Conservation (phyloP, 2,888 invertebrate species). For the Platypus cylindrus region DNA sequence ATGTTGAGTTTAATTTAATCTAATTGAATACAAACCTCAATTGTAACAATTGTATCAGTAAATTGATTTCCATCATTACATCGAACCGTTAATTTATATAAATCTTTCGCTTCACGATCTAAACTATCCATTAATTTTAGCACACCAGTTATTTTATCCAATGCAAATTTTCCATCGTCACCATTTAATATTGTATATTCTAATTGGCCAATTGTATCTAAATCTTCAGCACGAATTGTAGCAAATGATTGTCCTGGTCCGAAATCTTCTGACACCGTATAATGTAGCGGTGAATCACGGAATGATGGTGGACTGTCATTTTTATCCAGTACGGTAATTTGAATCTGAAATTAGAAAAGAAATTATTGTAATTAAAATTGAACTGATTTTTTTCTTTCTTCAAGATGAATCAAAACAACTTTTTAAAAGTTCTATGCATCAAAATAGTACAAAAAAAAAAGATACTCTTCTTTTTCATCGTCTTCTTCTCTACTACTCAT, state of each 20-base stretch:
- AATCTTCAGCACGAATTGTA: conserved; percentile 67
- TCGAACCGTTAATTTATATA: conserved; percentile 66
- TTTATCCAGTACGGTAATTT: conserved; percentile 74
- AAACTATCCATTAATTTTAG: conserved; percentile 64
- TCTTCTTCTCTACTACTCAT: too few species aligned
- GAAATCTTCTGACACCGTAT: conserved; percentile 73
- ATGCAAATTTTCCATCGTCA: conserved; percentile 53
- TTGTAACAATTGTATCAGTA: conserved; percentile 62
- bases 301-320: conserved; percentile 93
- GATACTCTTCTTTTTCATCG: too few species aligned
- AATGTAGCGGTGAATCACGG: conserved; percentile 57
- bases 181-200: conserved; percentile 60
- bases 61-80: conserved; percentile 84
- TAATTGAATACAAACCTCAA: conserved; percentile 53
- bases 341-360: conserved; percentile 50
- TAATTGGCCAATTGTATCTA: conserved; percentile 69
- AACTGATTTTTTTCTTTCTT: too few species aligned
- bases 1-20: too few species aligned
- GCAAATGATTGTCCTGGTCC: conserved; percentile 69
- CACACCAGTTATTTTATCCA: conserved; percentile 60
- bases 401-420: too few species aligned
- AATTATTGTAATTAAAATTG: too few species aligned
- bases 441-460: too few species aligned
- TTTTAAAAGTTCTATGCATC: too few species aligned
- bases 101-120: conserved; percentile 69